phyloP scores from a whole-genome alignment of 1,140 invertebrate species.

The Drosophila lini region DNA sequence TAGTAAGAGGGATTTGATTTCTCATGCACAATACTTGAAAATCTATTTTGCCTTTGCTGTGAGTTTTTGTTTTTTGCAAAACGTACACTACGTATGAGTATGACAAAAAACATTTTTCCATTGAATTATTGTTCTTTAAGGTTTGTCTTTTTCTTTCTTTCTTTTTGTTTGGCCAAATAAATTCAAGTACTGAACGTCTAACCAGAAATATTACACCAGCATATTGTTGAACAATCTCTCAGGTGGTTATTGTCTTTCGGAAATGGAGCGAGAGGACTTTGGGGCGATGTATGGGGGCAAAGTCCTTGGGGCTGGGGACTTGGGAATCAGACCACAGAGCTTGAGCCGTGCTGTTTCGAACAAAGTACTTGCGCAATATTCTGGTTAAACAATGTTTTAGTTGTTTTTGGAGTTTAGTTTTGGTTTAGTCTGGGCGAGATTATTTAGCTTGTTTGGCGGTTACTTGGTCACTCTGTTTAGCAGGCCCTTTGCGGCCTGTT shows the following conservation, averaged over 20 bases:
- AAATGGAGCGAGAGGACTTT: constrained; percentile 54
- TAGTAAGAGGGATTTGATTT: constrained; percentile 83
- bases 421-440: constrained; percentile 67
- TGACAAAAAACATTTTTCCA: constrained; percentile 60
- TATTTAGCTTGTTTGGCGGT: constrained; percentile 67
- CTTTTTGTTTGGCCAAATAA: constrained; percentile 74
- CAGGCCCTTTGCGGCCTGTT: constrained; percentile 44
- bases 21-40: constrained; percentile 84
- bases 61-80: constrained; percentile 55
- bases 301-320: not conserved
- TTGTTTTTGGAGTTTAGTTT: constrained; percentile 71
- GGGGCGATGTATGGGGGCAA: too few relatives aligned
- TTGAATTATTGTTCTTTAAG: constrained; percentile 33
- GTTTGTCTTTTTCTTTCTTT: not conserved
- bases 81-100: constrained; percentile 52
- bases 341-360: constrained; percentile 59
- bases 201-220: constrained; percentile 84
- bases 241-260: constrained; percentile 77
- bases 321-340: constrained; percentile 47
- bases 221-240: constrained; percentile 82
- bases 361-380: constrained; percentile 84
- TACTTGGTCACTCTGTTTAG: constrained; percentile 55
- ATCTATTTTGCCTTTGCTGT: constrained; percentile 81
- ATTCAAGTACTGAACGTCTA: constrained; percentile 84
- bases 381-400: constrained; percentile 78